phyloP scores from a whole-genome alignment of 2,797 vertebrate species.

The Meriones psammophilus region DNA sequence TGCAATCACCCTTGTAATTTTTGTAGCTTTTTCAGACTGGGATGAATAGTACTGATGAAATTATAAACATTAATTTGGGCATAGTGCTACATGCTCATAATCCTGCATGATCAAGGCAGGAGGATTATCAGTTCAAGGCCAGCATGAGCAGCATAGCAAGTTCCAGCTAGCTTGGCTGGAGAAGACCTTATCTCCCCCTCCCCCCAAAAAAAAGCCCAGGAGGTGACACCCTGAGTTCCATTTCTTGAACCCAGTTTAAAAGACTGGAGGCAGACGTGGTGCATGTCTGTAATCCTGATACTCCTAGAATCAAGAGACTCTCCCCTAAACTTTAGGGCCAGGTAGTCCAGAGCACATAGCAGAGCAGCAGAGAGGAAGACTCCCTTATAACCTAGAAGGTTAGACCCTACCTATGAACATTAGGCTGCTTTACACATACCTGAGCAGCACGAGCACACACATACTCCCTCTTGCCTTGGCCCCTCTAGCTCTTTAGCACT shows the following conservation, averaged over 20 bases:
- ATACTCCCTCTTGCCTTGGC: not conserved
- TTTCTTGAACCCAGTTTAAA: not conserved
- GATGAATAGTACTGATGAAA: constrained; percentile 28
- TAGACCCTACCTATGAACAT: not conserved
- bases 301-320: not conserved
- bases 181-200: not conserved
- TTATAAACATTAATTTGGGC: not conserved
- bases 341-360: not conserved
- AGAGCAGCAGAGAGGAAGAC: not conserved
- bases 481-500: not conserved
- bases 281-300: not conserved
- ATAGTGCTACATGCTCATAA: not conserved
- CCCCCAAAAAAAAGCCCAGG: not conserved
- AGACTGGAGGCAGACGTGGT: not conserved
- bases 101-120: not conserved
- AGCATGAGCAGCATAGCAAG: not conserved
- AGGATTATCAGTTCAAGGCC: not conserved
- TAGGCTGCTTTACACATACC: not conserved
- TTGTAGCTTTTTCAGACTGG: not conserved
- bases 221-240: not conserved
- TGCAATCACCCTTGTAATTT: not conserved
- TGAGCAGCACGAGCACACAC: not conserved
- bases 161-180: not conserved
- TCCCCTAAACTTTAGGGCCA: not conserved
- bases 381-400: not conserved